Percentiles rank a stretch among this genome's conserved stretches.
Conservation (phyloP, 2,888 invertebrate species). For the Drosophila yooni region DNA sequence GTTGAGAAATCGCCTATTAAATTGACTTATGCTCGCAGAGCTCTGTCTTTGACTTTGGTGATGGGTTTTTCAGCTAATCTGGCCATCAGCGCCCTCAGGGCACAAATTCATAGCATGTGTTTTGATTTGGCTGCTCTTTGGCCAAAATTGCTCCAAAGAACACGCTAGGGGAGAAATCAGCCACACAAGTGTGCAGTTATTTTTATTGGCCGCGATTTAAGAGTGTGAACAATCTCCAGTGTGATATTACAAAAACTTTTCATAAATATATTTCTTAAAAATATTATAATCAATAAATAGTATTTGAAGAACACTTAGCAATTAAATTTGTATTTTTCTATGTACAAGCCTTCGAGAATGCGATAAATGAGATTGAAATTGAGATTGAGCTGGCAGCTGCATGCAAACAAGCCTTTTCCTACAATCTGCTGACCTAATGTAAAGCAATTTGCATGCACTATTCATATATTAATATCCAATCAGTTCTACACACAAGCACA, state of each 20-base stretch:
- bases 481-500: conserved; percentile 10
- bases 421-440: conserved; percentile 23
- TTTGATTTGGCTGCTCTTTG: conserved; percentile 1
- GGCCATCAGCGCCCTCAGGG: conserved; percentile 6
- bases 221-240: background rate
- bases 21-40: conserved; percentile 24
- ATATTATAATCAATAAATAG: background rate
- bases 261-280: background rate
- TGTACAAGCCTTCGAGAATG: background rate
- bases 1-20: conserved; percentile 11
- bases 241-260: too few relatives aligned
- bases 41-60: background rate
- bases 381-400: conserved; percentile 1
- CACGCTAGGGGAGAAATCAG: background rate
- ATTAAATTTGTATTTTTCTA: background rate
- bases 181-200: conserved; percentile 12
- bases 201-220: conserved; percentile 7
- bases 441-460: conserved; percentile 8
- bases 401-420: conserved; percentile 5
- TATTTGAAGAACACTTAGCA: background rate
- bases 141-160: background rate
- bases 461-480: conserved; percentile 26
- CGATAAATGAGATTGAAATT: background rate
- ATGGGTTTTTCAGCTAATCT: conserved; percentile 1
- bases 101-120: conserved; percentile 37